A percentile compares a stretch with the other conserved stretches of the same genome.
These are phyloP conservation scores for Biston betularia DNA, from an alignment of 2,888 invertebrate genomes.

Conservation along the genomic window DNA sequence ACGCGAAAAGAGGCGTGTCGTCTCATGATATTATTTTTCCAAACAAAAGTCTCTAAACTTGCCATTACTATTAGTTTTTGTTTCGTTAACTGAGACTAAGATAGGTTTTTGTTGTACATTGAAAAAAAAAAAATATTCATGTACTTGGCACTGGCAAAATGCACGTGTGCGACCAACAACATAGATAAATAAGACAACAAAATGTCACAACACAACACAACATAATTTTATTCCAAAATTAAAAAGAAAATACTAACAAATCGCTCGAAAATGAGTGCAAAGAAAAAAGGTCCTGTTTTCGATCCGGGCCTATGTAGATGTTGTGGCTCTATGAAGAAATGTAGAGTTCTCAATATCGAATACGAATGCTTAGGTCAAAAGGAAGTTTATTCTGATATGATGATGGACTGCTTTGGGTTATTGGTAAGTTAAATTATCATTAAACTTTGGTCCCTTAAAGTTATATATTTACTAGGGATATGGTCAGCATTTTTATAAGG, in stretches of 20 bases:
- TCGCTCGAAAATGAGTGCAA: conserved; percentile 57
- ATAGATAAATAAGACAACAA: not conserved
- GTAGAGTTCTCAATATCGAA: conserved; percentile 72
- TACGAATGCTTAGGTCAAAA: conserved; percentile 72
- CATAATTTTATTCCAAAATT: not conserved
- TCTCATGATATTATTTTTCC: too few species aligned
- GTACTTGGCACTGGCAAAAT: too few species aligned
- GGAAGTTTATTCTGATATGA: conserved; percentile 77
- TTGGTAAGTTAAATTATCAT: conserved; percentile 60
- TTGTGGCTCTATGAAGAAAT: conserved; percentile 75
- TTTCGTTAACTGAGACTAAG: too few species aligned
- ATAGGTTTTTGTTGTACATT: too few species aligned
- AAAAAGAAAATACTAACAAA: not conserved
- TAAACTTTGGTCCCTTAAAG: not conserved
- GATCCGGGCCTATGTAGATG: conserved; percentile 77
- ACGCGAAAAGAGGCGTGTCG: too few species aligned
- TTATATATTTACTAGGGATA: not conserved
- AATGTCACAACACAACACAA: not conserved
- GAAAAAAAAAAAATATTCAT: too few species aligned
- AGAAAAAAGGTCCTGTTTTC: conserved; percentile 68
- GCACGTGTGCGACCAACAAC: too few species aligned
- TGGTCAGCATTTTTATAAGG: too few species aligned
- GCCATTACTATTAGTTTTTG: too few species aligned
- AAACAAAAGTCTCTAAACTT: too few species aligned
- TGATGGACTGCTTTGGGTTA: conserved; percentile 78